Percentiles rank a stretch among this genome's conserved stretches.
Conservation (phyloP, 2,888 invertebrate species). For the Myopa testacea region DNA sequence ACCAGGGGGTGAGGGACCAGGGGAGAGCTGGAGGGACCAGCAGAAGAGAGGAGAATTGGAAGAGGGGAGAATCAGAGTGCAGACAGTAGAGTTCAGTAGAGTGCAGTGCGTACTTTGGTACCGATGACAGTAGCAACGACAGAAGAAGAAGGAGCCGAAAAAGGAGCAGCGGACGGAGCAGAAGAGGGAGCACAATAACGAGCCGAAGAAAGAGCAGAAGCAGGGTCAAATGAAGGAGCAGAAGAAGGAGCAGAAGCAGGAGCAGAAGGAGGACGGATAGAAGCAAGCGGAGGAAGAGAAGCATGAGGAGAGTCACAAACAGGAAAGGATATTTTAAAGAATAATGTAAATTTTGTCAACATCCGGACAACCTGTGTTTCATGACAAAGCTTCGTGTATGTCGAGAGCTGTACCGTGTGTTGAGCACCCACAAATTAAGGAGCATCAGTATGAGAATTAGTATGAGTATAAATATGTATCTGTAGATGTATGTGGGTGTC, state of each 20-base stretch:
- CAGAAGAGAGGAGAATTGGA: neutral
- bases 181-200: too few relatives aligned
- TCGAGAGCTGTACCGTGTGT: too few relatives aligned
- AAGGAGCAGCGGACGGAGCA: neutral
- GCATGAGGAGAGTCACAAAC: too few relatives aligned
- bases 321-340: constrained; percentile 1
- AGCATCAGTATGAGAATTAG: too few relatives aligned
- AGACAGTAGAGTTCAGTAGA: too few relatives aligned
- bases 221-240: too few relatives aligned
- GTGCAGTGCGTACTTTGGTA: neutral
- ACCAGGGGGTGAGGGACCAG: too few relatives aligned
- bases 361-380: constrained; percentile 28
- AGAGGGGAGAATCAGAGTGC: neutral
- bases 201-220: too few relatives aligned
- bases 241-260: neutral
- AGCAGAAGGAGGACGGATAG: too few relatives aligned
- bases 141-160: constrained; percentile 8
- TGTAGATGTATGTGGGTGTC: neutral
- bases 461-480: neutral
- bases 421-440: too few relatives aligned
- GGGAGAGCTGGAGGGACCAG: too few relatives aligned
- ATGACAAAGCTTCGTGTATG: neutral
- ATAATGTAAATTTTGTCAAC: constrained; percentile 21
- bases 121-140: neutral
- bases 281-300: too few relatives aligned